Evolutionary conservation across 2,888 invertebrate species (phyloP).

Genomic region (Diadegma fenestrale): DNA sequence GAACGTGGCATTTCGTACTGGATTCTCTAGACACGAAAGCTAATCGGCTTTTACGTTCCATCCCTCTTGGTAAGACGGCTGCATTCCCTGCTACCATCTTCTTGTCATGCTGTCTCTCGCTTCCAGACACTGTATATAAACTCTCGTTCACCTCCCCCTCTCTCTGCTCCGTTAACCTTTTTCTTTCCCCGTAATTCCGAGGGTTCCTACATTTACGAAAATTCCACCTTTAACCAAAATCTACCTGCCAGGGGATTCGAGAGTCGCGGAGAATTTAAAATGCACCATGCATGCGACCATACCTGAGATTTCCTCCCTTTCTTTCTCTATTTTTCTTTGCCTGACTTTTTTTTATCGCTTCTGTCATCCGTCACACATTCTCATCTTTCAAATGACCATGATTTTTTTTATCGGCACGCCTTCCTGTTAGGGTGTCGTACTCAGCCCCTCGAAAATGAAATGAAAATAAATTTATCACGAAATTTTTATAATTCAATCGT

Average conservation of each 20-base stretch:
- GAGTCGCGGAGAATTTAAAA: conserved; percentile 48
- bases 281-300: conserved; percentile 6
- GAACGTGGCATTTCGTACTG: conserved; percentile 20
- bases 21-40: conserved; percentile 55
- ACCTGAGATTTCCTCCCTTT: conserved; percentile 9
- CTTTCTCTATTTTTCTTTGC: background rate
- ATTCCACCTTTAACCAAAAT: conserved; percentile 44
- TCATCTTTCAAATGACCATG: conserved; percentile 24
- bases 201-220: conserved; percentile 47
- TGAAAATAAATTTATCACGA: conserved; percentile 4
- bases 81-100: conserved; percentile 48
- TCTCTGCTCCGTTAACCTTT: background rate
- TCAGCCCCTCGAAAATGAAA: background rate
- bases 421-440: background rate
- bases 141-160: background rate
- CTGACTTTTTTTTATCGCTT: background rate
- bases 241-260: conserved; percentile 40
- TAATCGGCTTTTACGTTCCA: conserved; percentile 63
- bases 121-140: conserved; percentile 5
- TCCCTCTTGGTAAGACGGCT: conserved; percentile 24
- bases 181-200: conserved; percentile 38
- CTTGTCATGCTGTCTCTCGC: conserved; percentile 23
- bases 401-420: conserved; percentile 30
- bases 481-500: conserved; percentile 9
- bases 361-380: conserved; percentile 53